Conservation (phyloP, 2,888 invertebrate species). For the Tetragnatha montana region DNA sequence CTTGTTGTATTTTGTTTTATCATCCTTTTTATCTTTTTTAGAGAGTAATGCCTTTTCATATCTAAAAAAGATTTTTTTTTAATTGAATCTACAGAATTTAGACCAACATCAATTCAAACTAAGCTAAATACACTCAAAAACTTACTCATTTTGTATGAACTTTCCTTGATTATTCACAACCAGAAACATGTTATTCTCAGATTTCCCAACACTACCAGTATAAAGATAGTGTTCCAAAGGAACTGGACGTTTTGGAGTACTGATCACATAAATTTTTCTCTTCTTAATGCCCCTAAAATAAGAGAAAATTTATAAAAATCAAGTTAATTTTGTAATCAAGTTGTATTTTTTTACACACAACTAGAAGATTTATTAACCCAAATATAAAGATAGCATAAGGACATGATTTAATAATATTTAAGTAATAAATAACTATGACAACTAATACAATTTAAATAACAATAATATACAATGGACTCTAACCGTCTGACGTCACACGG, state of each 20-base stretch:
- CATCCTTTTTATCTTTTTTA: background rate
- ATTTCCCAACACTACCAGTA: slow-evolving; percentile 83
- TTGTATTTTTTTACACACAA: no score
- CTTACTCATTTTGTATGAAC: slow-evolving; percentile 82
- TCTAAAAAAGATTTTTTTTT: background rate
- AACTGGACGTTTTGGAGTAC: slow-evolving; percentile 93
- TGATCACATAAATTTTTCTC: slow-evolving; percentile 92
- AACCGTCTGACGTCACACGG: no score
- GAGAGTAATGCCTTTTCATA: background rate
- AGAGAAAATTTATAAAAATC: background rate
- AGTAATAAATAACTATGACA: no score
- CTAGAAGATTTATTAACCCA: no score
- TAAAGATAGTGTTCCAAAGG: slow-evolving; percentile 96
- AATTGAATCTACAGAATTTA: background rate
- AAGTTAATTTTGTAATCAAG: no score
- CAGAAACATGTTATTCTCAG: slow-evolving; percentile 84
- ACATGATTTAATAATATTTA: no score
- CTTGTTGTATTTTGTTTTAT: background rate
- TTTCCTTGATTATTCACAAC: slow-evolving; percentile 86
- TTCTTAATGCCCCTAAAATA: slow-evolving; percentile 79
- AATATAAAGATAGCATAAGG: no score
- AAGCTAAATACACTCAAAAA: background rate
- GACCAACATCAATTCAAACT: slow-evolving; percentile 32
- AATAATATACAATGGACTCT: no score
- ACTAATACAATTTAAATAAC: no score